phyloP scores from a whole-genome alignment of 2,888 invertebrate species.

The Heliothis peltigera region DNA sequence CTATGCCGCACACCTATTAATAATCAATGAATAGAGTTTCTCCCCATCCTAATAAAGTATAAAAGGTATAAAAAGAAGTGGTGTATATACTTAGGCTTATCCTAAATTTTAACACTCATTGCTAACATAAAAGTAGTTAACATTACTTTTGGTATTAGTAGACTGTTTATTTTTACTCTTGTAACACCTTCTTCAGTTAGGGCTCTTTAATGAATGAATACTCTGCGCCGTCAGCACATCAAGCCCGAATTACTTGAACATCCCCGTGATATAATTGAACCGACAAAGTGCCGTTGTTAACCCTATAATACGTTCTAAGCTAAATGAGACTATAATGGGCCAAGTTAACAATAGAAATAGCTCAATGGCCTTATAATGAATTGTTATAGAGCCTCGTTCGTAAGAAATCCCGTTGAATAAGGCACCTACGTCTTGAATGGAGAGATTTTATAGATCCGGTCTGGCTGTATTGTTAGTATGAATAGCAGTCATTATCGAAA shows the following conservation, averaged over 20 bases:
- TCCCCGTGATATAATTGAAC: constrained; percentile 70
- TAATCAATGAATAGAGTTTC: no score
- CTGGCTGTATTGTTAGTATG: constrained; percentile 80
- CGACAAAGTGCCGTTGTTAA: constrained; percentile 67
- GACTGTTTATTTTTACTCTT: background rate
- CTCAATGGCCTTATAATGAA: constrained; percentile 86
- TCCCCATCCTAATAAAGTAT: no score
- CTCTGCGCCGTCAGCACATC: constrained; percentile 33
- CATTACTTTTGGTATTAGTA: no score
- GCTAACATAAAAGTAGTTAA: no score
- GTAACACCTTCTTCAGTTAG: background rate
- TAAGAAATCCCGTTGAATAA: constrained; percentile 81
- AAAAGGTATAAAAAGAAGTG: no score
- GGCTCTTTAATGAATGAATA: constrained; percentile 24
- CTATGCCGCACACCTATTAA: no score
- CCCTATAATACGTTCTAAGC: constrained; percentile 69
- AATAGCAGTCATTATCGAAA: constrained; percentile 82
- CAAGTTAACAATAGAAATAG: constrained; percentile 77
- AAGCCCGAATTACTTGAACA: constrained; percentile 46
- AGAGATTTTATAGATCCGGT: constrained; percentile 77
- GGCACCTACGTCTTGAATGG: constrained; percentile 81
- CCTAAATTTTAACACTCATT: no score
- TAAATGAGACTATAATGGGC: constrained; percentile 82
- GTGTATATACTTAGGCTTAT: no score
- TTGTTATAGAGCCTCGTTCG: constrained; percentile 79